Base-by-base conservation (phyloP, 2,888 invertebrate genomes). In the Bursaphelenchus okinawaensis region DNA sequence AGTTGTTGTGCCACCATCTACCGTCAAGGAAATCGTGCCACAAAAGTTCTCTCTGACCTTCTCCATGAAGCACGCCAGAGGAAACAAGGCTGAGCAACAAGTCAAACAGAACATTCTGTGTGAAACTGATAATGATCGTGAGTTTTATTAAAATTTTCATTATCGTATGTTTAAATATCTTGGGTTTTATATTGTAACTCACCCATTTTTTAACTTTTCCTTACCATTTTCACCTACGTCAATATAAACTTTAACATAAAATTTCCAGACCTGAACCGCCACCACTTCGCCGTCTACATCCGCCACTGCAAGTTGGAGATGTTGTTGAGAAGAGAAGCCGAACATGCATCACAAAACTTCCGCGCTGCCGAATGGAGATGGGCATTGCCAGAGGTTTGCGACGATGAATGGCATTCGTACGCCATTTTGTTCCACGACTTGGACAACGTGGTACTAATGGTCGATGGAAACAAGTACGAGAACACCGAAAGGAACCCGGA, bases 351-450 rank as follows among this genome's bases (percentile, higher is more conserved):
- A 7, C 70, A 77, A n/a, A 80, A 80, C 61, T 85, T 85, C 88
- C 87, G 93, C 62, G 96, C 96, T 0, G 96, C 96, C 0, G 96
- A 98, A 85, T 98, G 95, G 94, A 88, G 96, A 75, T 98, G 95
- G 95, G 92, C 92, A 84, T 87, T 95, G 63, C 89, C 92, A 0
- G 91, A 93, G 63, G 90, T 91, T 59, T 96, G 96, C 86, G 96
- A 98, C 85, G 91, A 93, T 84, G 90, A 92, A 82, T 98, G 96
- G 96, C 96, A 98, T 87, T 94, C 95, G 85, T 96, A 93, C 85
- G 91, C 93, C 0, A 87, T 96, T 52, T 92, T 91, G 83, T 90
- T 95, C 4, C 89, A 92, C 74, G 92, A 93, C 87, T 91, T 93
- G 0, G 90, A 90, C 82, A 73, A 81, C 63, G 79, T 79, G 28